A percentile compares a stretch with the other conserved stretches of the same genome.
phyloP scores from a whole-genome alignment of 2,797 vertebrate genomes.

The Caiman crocodilus region DNA sequence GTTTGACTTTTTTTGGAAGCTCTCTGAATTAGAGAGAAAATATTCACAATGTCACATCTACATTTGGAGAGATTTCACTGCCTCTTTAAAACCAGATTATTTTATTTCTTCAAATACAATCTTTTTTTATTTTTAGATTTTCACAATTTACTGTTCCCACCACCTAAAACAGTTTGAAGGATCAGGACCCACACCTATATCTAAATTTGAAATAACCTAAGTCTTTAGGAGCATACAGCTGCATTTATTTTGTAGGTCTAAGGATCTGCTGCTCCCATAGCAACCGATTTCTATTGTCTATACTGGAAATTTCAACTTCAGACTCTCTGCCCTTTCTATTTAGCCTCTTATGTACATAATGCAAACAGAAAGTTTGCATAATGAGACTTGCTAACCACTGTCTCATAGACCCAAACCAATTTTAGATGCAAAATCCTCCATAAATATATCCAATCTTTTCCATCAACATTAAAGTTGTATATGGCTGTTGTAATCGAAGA shows the following conservation, averaged over 20 bases:
- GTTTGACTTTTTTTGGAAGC: not conserved
- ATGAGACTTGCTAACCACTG: not conserved
- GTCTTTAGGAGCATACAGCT: not conserved
- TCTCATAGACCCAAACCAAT: constrained; percentile 8
- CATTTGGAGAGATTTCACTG: not conserved
- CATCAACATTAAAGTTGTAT: not conserved
- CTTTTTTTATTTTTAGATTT: constrained; percentile 25
- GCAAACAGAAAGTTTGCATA: not conserved
- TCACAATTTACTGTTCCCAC: not conserved
- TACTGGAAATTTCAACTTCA: not conserved
- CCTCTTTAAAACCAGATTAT: not conserved
- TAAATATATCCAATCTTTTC: not conserved
- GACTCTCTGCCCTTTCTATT: not conserved
- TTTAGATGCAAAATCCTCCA: not conserved
- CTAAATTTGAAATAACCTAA: not conserved
- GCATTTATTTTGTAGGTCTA: not conserved
- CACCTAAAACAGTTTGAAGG: not conserved
- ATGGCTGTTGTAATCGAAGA: not conserved
- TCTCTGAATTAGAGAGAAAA: not conserved
- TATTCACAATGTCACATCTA: not conserved
- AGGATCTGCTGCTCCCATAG: not conserved
- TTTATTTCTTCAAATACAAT: not conserved
- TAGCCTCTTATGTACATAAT: not conserved
- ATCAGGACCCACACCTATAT: not conserved
- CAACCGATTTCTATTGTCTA: not conserved